Conservation (phyloP, 2,888 invertebrate species). For the Heliconius hortense region DNA sequence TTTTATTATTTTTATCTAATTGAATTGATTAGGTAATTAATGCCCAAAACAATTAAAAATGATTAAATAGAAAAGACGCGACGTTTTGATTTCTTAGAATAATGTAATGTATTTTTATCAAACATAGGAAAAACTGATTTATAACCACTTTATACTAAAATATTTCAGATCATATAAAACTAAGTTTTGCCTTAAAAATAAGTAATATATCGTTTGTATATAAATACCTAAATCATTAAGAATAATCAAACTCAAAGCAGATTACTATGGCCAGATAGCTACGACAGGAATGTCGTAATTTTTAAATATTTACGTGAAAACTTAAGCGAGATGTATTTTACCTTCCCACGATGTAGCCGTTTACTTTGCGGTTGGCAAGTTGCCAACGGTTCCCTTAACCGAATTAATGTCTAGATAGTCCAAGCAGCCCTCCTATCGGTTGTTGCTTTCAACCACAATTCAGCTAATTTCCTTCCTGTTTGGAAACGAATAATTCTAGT, state of each 20-base stretch:
- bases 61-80: not conserved
- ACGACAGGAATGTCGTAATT: not conserved
- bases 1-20: not conserved
- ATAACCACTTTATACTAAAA: not conserved
- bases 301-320: conserved; percentile 13
- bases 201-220: no score
- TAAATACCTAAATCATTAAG: no score
- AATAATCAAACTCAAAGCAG: no score
- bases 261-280: not conserved
- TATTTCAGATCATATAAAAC: not conserved
- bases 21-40: not conserved
- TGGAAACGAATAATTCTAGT: conserved; percentile 23
- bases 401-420: conserved; percentile 39
- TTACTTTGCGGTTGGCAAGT: conserved; percentile 39
- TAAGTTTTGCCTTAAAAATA: not conserved
- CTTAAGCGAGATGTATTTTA: conserved; percentile 26
- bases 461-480: conserved; percentile 33
- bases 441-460: conserved; percentile 31
- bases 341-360: conserved; percentile 23
- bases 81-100: not conserved
- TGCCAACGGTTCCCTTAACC: conserved; percentile 41
- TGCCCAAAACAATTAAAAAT: not conserved
- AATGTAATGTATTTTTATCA: not conserved
- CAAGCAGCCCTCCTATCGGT: conserved; percentile 34
- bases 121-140: not conserved